Conservation (phyloP, 2,113 vertebrate species). For the Periophthalmodon schlosseri region DNA sequence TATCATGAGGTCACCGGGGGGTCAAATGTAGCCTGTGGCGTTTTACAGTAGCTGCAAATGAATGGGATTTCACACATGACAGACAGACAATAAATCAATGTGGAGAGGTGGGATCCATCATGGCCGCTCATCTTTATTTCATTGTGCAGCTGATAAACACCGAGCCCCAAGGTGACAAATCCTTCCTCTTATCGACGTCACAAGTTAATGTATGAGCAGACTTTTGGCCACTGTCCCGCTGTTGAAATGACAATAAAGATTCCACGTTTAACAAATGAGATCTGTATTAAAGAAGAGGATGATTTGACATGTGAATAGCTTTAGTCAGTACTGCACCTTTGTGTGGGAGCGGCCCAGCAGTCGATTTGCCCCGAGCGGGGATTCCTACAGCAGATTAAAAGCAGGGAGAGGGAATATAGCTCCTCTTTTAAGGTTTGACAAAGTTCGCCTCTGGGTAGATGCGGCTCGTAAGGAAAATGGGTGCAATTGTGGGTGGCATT, state of each 20-base stretch:
- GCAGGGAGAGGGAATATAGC: conserved; percentile 40
- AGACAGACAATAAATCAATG: conserved; percentile 43
- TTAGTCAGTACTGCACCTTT: conserved; percentile 3
- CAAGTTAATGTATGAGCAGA: conserved; percentile 41
- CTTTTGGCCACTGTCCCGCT: conserved; percentile 23
- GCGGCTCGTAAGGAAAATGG: conserved; percentile 14
- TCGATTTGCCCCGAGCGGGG: conserved; percentile 47
- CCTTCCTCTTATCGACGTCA: conserved; percentile 21
- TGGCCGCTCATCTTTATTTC: conserved; percentile 35
- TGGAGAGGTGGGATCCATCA: conserved; percentile 28
- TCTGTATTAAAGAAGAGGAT: conserved; percentile 1
- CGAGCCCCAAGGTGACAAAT: conserved; percentile 35
- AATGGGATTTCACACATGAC: conserved; percentile 19
- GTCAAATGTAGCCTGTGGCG: background rate
- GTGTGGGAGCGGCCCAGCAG: conserved; percentile 22
- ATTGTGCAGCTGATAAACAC: conserved; percentile 40
- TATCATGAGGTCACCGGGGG: background rate
- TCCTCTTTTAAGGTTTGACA: conserved; percentile 46
- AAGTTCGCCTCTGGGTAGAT: conserved; percentile 41
- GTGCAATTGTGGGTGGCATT: conserved; percentile 15
- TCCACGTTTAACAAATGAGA: conserved; percentile 36
- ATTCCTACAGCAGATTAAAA: conserved; percentile 56
- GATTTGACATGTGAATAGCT: conserved; percentile 13
- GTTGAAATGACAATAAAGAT: conserved; percentile 24
- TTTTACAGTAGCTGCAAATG: background rate